Evolutionary conservation across 2,113 vertebrate species (phyloP).

Genomic region (Struthidea cinerea): DNA sequence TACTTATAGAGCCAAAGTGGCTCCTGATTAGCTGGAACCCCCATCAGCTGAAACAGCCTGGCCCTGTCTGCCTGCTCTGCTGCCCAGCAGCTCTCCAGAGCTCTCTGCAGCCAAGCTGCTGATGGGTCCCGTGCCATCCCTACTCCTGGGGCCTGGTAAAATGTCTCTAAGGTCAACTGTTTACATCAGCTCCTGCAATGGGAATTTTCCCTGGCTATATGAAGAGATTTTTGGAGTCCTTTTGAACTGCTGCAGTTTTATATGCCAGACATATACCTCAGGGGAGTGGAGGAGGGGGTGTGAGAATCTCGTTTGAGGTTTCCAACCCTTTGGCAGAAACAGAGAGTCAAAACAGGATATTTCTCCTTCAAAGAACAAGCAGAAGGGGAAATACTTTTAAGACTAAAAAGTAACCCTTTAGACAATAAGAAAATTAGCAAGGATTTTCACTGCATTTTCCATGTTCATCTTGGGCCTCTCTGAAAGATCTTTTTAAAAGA

Average conservation of each 20-base stretch:
- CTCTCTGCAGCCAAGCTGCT: neutral
- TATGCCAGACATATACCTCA: slow-evolving; percentile 8
- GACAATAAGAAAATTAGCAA: neutral
- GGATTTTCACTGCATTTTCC: neutral
- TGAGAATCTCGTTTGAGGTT: slow-evolving; percentile 42
- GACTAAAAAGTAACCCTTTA: neutral
- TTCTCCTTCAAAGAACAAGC: neutral
- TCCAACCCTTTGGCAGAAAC: neutral
- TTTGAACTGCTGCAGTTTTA: neutral
- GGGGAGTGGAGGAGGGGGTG: slow-evolving; percentile 1
- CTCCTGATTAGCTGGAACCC: neutral
- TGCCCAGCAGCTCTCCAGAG: neutral
- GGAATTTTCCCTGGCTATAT: neutral
- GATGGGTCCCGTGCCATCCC: neutral
- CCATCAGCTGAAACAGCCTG: neutral
- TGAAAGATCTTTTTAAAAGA: neutral
- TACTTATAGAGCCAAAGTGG: neutral
- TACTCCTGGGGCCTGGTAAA: neutral
- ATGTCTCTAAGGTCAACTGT: neutral
- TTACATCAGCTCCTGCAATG: neutral
- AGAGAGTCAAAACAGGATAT: slow-evolving; percentile 3
- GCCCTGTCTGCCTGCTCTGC: neutral
- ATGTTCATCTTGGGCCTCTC: neutral
- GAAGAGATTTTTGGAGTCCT: neutral
- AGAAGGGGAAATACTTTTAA: neutral